phyloP scores from a whole-genome alignment of 2,888 invertebrate species.

The Chalcis sispes region DNA sequence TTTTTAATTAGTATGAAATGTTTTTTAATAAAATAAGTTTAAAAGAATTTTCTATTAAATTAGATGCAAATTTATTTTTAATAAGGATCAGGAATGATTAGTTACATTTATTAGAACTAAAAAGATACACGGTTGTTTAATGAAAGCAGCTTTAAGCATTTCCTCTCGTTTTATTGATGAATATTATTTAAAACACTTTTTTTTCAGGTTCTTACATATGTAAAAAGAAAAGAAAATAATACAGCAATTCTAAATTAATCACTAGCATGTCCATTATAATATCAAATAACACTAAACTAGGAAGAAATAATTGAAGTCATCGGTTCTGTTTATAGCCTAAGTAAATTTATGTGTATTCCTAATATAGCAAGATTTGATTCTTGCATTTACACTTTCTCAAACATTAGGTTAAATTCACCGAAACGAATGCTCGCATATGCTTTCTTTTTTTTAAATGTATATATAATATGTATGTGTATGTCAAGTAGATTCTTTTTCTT shows the following conservation, averaged over 20 bases:
- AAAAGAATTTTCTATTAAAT: constrained; percentile 12
- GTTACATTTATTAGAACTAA: constrained; percentile 54
- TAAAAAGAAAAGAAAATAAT: constrained; percentile 67
- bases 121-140: constrained; percentile 56
- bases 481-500: constrained; percentile 46
- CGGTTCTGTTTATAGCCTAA: constrained; percentile 59
- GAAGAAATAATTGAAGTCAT: constrained; percentile 47
- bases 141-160: constrained; percentile 64
- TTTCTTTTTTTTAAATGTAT: constrained; percentile 53
- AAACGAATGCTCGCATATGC: constrained; percentile 56
- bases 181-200: constrained; percentile 65
- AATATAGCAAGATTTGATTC: constrained; percentile 44
- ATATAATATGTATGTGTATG: constrained; percentile 36
- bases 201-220: constrained; percentile 68
- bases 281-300: constrained; percentile 54
- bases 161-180: constrained; percentile 69
- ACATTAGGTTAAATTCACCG: constrained; percentile 49
- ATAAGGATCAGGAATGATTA: constrained; percentile 52
- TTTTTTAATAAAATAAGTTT: constrained; percentile 12
- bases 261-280: constrained; percentile 51
- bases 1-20: constrained; percentile 17
- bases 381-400: constrained; percentile 46
- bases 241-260: constrained; percentile 62
- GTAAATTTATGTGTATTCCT: constrained; percentile 53
- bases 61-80: constrained; percentile 35